These are phyloP conservation scores for Andrena minutula DNA, from an alignment of 2,888 invertebrate species.

Conservation along the genomic window DNA sequence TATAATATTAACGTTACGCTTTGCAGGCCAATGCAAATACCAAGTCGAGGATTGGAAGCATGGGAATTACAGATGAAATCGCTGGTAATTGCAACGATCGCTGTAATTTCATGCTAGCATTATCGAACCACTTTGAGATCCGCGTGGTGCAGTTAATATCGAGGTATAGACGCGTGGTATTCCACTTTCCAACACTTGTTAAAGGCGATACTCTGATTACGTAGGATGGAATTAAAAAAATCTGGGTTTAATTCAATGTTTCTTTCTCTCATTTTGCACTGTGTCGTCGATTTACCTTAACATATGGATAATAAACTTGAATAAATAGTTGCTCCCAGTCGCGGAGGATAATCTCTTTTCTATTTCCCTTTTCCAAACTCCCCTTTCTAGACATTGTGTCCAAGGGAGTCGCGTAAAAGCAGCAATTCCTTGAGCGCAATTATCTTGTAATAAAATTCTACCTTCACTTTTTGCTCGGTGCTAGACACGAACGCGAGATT, in stretches of 20 bases:
- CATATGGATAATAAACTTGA: not conserved
- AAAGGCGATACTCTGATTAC: not conserved
- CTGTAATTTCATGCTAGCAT: not conserved
- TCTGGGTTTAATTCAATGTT: not conserved
- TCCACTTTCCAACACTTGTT: not conserved
- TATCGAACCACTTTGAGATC: not conserved
- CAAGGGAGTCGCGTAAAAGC: slow-evolving; percentile 21
- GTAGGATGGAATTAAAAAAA: not conserved
- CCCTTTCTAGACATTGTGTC: not conserved
- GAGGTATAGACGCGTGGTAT: not conserved
- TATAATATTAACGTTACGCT: not conserved
- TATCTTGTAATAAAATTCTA: slow-evolving; percentile 16
- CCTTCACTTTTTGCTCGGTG: slow-evolving; percentile 4
- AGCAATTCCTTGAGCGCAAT: slow-evolving; percentile 23
- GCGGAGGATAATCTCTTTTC: not conserved
- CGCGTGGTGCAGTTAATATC: not conserved
- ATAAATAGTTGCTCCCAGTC: not conserved
- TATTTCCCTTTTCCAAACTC: not conserved
- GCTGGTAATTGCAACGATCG: slow-evolving; percentile 11
- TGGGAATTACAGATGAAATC: not conserved
- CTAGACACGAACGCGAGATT: no score
- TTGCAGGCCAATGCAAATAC: not conserved
- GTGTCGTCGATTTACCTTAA: not conserved
- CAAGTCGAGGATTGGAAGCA: not conserved
- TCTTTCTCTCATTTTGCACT: not conserved